phyloP scores from a whole-genome alignment of 2,888 invertebrate species.

The Aporophyla lueneburgensis region DNA sequence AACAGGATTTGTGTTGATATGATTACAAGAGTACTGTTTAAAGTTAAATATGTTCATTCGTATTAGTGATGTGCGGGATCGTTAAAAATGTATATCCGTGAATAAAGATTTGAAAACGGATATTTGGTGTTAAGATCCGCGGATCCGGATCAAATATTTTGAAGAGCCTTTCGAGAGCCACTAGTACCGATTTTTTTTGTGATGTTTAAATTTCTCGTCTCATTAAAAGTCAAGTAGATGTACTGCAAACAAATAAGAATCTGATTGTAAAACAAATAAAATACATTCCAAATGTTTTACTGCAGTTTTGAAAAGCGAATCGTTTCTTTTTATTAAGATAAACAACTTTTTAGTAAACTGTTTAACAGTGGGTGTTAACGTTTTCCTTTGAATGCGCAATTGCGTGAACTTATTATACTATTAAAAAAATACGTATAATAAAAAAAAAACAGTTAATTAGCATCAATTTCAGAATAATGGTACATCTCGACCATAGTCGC shows the following conservation, averaged over 20 bases:
- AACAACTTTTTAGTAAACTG: too few species aligned
- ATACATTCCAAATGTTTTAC: too few species aligned
- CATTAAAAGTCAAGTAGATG: background rate
- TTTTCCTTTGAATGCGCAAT: background rate
- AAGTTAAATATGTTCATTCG: background rate
- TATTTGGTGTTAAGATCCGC: too few species aligned
- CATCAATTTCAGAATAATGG: background rate
- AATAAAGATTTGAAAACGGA: too few species aligned
- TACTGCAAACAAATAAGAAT: background rate
- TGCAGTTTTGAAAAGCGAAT: background rate
- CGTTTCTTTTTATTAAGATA: background rate
- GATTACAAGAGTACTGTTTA: background rate
- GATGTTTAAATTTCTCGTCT: background rate
- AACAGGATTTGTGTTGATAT: conserved; percentile 3
- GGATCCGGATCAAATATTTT: background rate
- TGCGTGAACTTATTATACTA: too few species aligned
- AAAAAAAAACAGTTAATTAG: background rate
- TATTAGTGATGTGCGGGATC: too few species aligned
- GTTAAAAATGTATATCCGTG: too few species aligned
- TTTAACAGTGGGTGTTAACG: background rate
- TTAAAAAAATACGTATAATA: background rate
- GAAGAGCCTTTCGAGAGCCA: background rate
- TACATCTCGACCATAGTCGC: background rate
- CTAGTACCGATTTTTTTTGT: too few species aligned
- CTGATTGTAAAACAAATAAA: too few species aligned